Base-by-base conservation (phyloP, 2,113 vertebrate species). In the Hassar affinis region DNA sequence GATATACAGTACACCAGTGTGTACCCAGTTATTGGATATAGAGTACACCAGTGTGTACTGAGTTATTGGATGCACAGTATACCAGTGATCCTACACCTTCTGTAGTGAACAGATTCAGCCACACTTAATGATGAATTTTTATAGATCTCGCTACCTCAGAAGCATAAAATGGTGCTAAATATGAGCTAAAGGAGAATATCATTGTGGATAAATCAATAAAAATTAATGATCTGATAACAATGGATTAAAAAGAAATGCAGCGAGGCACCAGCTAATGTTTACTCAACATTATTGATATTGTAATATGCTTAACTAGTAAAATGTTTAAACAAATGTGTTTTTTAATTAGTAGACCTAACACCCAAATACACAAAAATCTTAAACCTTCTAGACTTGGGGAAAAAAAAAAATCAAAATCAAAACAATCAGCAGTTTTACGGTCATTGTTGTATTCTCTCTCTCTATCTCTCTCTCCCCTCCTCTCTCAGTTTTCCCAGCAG, bases 401-500 rank as follows among this genome's bases (percentile, higher is more conserved):
- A 42, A 57, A 27, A 27, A 14, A 27, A 57, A 27, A 27, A 14
- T 14, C 18, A 20, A 20, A 27, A 61, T 59, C 10, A 51, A 51
- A 27, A 27, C 14, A 27, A 27, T 18, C n/a, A 5, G 9, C n/a
- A 61, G n/a, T 61, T 12, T 61, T 61, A 15, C 5, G 15, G 61
- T 64, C 17, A 20, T 59, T 33, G 15, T 33, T 14, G 1, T 6
- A 3, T 6, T 42, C 38, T 42, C 6, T 3, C 2, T 2, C 30
- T 27, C 59, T 47, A 25, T 72, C 45, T 49, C 69, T 15, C 25
- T 47, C 68, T 15, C 22, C 18, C 45, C 0, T n/a, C 30, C 27
- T 20, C 51, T 76, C 17, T 6, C 49, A 6, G 9, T 54, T 76
- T 78, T 83, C 82, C 82, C 82, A 59, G 79, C 83, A 87, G 74